phyloP scores from a whole-genome alignment of 2,888 invertebrate species.

The Creontiades dilutus region DNA sequence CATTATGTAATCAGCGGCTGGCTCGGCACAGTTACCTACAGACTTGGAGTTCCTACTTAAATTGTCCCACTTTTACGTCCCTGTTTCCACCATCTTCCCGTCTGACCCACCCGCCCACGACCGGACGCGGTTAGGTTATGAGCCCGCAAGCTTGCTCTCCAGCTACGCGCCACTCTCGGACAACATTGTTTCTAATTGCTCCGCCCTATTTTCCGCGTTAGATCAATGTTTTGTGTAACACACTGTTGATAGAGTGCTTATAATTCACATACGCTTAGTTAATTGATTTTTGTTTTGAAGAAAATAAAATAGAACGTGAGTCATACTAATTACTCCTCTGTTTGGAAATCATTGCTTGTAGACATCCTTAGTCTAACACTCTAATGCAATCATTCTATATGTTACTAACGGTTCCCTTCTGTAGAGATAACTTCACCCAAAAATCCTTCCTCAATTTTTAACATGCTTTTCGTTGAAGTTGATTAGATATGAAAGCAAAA shows the following conservation, averaged over 20 bases:
- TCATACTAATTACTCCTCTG: no score
- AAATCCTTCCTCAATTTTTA: no score
- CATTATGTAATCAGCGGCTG: slow-evolving; percentile 50
- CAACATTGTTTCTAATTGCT: background rate
- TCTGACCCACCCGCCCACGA: slow-evolving; percentile 27
- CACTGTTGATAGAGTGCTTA: background rate
- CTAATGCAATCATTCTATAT: no score
- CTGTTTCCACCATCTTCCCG: slow-evolving; percentile 35
- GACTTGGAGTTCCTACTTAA: slow-evolving; percentile 65
- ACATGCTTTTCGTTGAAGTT: no score
- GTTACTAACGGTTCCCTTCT: no score
- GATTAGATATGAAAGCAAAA: no score
- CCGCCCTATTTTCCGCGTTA: background rate
- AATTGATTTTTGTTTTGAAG: no score
- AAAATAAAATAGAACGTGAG: no score
- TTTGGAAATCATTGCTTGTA: no score
- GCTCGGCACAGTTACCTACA: slow-evolving; percentile 60
- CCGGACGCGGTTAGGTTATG: slow-evolving; percentile 25
- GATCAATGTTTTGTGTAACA: background rate
- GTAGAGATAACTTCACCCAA: no score
- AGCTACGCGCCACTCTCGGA: background rate
- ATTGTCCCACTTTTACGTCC: slow-evolving; percentile 53
- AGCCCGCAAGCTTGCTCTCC: background rate
- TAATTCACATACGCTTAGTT: no score
- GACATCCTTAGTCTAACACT: no score